Conservation (phyloP, 2,797 vertebrate species). For the Euphonia xanthogaster region DNA sequence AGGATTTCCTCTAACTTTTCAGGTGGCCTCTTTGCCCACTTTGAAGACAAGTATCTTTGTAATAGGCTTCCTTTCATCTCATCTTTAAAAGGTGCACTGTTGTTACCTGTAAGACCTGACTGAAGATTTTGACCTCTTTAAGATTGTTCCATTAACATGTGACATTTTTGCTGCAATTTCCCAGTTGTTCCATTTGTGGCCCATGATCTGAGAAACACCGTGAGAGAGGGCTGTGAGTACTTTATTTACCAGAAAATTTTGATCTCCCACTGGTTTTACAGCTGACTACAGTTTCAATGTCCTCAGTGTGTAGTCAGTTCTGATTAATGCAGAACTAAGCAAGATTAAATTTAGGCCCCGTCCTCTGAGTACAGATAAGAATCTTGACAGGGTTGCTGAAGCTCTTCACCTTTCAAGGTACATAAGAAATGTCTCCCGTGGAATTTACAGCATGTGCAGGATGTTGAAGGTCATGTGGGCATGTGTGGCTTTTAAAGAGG, state of each 20-base stretch:
- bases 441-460: not conserved
- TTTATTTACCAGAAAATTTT: not conserved
- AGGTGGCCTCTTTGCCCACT: not conserved
- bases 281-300: not conserved
- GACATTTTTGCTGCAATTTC: not conserved
- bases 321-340: slow-evolving; percentile 39
- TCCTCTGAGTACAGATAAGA: slow-evolving; percentile 8
- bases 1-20: not conserved
- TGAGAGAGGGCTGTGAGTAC: not conserved
- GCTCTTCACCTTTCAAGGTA: slow-evolving; percentile 16
- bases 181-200: not conserved
- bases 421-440: not conserved
- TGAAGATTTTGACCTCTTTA: not conserved
- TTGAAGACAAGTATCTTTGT: not conserved
- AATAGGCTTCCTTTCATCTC: not conserved
- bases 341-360: slow-evolving; percentile 41
- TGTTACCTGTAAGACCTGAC: not conserved
- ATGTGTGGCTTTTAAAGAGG: not conserved
- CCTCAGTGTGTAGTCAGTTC: not conserved
- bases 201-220: not conserved
- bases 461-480: not conserved
- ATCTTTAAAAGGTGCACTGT: not conserved
- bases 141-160: not conserved
- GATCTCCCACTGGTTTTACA: not conserved
- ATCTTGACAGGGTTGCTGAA: not conserved